phyloP scores from a whole-genome alignment of 2,888 invertebrate species.

The Mythimna ferrago region DNA sequence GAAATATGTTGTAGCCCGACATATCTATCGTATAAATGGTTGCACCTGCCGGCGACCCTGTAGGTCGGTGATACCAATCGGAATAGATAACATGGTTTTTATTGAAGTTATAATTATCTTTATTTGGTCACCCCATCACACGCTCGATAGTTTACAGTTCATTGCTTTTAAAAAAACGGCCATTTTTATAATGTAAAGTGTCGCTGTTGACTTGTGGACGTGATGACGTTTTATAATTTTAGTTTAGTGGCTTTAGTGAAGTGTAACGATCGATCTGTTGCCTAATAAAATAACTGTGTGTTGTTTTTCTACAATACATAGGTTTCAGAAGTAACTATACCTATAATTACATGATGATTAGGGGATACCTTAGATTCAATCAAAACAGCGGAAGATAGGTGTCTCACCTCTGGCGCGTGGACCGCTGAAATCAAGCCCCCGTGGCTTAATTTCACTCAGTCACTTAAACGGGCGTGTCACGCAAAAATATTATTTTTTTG shows the following conservation, averaged over 20 bases:
- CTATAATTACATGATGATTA: no score
- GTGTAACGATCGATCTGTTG: slow-evolving; percentile 13
- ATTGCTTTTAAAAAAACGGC: slow-evolving; percentile 64
- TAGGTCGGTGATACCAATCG: slow-evolving; percentile 75
- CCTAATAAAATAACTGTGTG: slow-evolving; percentile 5
- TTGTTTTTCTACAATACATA: slow-evolving; percentile 11
- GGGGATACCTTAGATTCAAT: no score
- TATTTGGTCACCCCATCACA: slow-evolving; percentile 71
- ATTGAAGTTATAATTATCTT: slow-evolving; percentile 71
- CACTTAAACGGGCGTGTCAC: no score
- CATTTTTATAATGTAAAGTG: slow-evolving; percentile 59
- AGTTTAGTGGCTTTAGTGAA: slow-evolving; percentile 19
- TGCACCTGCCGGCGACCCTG: slow-evolving; percentile 79
- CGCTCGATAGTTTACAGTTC: slow-evolving; percentile 66
- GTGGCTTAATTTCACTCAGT: no score
- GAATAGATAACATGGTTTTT: slow-evolving; percentile 68
- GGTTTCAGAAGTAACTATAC: no score
- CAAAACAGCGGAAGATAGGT: no score
- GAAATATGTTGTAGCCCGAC: slow-evolving; percentile 77
- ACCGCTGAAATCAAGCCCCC: no score
- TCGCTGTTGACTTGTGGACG: slow-evolving; percentile 45
- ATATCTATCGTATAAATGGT: slow-evolving; percentile 68
- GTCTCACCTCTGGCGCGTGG: no score
- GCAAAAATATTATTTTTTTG: no score
- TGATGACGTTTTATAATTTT: slow-evolving; percentile 47